A percentile compares a stretch with the other conserved stretches of the same genome.
Conservation (phyloP, 2,888 invertebrate genomes). For the Volucella zonaria region DNA sequence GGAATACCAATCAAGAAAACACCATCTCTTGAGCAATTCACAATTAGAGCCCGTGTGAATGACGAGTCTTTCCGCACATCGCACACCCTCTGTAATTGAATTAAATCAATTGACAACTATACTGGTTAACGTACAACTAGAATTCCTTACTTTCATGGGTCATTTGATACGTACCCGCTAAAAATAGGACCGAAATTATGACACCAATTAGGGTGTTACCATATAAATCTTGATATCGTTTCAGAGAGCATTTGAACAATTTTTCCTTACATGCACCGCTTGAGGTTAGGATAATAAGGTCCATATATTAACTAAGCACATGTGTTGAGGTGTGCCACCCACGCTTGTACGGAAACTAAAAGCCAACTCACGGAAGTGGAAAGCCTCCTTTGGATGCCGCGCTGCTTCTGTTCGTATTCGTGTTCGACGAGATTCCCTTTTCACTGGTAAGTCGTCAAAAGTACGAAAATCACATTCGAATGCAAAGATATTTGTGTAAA, state of each 20-base stretch:
- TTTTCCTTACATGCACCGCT: neutral
- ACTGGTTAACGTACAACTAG: slow-evolving; percentile 1
- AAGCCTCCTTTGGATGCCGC: no score
- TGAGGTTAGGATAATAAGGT: slow-evolving; percentile 39
- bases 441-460: no score
- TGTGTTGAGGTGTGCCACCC: neutral
- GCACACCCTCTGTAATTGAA: slow-evolving; percentile 47
- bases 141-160: neutral
- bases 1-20: no score
- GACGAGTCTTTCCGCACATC: neutral
- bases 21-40: no score
- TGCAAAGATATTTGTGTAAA: neutral
- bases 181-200: neutral
- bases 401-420: no score
- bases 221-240: slow-evolving; percentile 12
- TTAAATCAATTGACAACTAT: slow-evolving; percentile 54
- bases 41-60: no score
- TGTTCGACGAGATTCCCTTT: no score
- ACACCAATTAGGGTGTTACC: slow-evolving; percentile 39
- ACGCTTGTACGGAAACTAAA: no score
- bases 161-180: neutral
- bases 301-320: neutral
- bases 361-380: no score
- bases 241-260: slow-evolving; percentile 12
- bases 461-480: no score